Evolutionary conservation across 2,888 invertebrate species (phyloP).

Genomic region (Drosophila mulleri): DNA sequence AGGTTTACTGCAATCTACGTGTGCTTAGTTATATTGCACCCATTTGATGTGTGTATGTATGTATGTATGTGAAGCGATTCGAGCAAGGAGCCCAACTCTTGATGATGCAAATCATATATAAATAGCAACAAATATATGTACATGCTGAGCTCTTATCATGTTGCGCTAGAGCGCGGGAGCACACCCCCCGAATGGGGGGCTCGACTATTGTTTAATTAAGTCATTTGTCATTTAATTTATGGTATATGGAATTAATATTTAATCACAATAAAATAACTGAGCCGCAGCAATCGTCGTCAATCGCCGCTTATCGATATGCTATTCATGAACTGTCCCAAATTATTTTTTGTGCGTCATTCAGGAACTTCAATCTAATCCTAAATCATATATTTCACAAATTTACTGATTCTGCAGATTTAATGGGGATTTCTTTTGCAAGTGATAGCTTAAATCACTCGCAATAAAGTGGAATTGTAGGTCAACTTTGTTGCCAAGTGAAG

Average conservation of each 20-base stretch:
- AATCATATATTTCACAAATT: neutral
- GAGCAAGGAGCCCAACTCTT: neutral
- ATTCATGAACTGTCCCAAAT: constrained; percentile 10
- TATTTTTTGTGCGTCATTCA: constrained; percentile 21
- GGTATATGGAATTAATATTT: constrained; percentile 30
- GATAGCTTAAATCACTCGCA: neutral
- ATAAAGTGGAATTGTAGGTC: no score
- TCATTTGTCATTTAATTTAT: constrained; percentile 64
- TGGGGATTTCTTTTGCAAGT: neutral
- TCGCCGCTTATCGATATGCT: constrained; percentile 9
- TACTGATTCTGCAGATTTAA: neutral
- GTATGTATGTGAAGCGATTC: neutral
- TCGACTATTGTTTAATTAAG: constrained; percentile 62
- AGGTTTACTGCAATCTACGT: neutral
- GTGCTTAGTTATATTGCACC: neutral
- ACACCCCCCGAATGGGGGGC: constrained; percentile 22
- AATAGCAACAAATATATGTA: neutral
- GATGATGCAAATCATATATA: neutral
- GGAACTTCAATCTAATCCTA: neutral
- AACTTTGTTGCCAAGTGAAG: neutral
- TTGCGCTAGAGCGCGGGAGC: neutral
- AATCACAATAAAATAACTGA: constrained; percentile 35
- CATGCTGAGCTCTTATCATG: constrained; percentile 22
- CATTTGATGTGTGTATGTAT: neutral
- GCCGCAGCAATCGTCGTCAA: neutral